These are phyloP conservation scores for Lamellibrachia satsuma DNA, from an alignment of 2,888 invertebrate genomes.

Conservation along the genomic window DNA sequence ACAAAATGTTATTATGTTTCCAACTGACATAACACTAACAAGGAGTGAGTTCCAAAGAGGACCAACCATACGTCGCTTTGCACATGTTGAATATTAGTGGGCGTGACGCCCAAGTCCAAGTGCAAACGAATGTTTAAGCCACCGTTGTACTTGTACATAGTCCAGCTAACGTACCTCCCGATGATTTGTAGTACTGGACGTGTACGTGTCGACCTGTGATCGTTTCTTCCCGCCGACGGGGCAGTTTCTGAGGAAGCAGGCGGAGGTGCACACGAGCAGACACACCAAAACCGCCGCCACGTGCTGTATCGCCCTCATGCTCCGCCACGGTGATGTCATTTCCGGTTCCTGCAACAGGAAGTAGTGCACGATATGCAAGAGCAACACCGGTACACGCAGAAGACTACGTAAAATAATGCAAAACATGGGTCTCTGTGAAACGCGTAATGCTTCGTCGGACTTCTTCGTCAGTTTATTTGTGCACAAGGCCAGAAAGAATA, in stretches of 20 bases:
- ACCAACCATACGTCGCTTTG: too few species aligned
- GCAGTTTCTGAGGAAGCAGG: constrained; percentile 12
- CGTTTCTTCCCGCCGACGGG: not conserved
- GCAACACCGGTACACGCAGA: not conserved
- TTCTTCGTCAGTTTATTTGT: too few species aligned
- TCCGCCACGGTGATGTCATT: not conserved
- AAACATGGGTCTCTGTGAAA: not conserved
- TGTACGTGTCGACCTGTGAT: not conserved
- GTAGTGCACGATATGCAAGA: not conserved
- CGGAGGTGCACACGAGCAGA: not conserved
- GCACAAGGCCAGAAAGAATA: too few species aligned
- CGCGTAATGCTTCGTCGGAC: too few species aligned
- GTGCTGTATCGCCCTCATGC: not conserved
- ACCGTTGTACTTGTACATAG: not conserved
- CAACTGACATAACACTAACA: too few species aligned
- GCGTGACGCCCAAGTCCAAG: too few species aligned
- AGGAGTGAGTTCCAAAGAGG: too few species aligned
- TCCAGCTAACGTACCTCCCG: not conserved
- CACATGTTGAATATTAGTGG: too few species aligned
- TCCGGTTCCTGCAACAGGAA: not conserved
- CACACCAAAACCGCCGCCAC: not conserved
- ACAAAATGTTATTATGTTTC: too few species aligned
- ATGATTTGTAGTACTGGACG: not conserved
- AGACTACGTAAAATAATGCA: not conserved
- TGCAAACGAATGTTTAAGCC: too few species aligned